A percentile compares a stretch with the other conserved stretches of the same genome.
phyloP scores from a whole-genome alignment of 2,888 invertebrate species.

The Urechis unicinctus region DNA sequence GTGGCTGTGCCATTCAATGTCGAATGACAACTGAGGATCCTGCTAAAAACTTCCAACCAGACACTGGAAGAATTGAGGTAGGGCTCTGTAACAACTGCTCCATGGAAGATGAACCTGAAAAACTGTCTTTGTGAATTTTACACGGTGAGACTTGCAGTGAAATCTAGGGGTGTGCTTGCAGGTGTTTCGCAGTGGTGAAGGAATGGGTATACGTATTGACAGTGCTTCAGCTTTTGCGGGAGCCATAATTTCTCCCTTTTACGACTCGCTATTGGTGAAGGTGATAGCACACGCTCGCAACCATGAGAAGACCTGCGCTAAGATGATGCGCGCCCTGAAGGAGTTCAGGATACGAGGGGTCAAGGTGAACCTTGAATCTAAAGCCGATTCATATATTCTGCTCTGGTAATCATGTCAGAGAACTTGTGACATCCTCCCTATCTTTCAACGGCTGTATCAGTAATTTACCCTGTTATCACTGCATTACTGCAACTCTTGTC shows the following conservation, averaged over 20 bases:
- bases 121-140: too few species aligned
- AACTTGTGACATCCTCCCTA: too few species aligned
- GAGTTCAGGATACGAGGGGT: slow-evolving; percentile 98
- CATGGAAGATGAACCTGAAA: too few species aligned
- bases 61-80: slow-evolving; percentile 94
- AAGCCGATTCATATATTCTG: too few species aligned
- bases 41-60: slow-evolving; percentile 93
- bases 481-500: too few species aligned
- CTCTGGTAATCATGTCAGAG: too few species aligned
- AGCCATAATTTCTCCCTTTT: slow-evolving; percentile 95
- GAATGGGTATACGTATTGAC: slow-evolving; percentile 98
- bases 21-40: slow-evolving; percentile 99
- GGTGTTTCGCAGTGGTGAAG: slow-evolving; percentile 85
- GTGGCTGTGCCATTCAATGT: slow-evolving; percentile 92
- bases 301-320: slow-evolving; percentile 83
- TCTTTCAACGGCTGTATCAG: too few species aligned
- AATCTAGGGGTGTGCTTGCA: too few species aligned
- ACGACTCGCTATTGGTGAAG: slow-evolving; percentile 95
- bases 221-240: slow-evolving; percentile 95
- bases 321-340: slow-evolving; percentile 90
- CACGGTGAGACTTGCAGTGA: too few species aligned
- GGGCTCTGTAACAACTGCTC: too few species aligned
- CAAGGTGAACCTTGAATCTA: too few species aligned
- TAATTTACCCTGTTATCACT: too few species aligned
- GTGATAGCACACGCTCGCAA: slow-evolving; percentile 90